Percentiles rank a stretch among this genome's conserved stretches.
Evolutionary conservation across 2,797 vertebrate genomes (phyloP).

Genomic region (Muscicapa comitata): DNA sequence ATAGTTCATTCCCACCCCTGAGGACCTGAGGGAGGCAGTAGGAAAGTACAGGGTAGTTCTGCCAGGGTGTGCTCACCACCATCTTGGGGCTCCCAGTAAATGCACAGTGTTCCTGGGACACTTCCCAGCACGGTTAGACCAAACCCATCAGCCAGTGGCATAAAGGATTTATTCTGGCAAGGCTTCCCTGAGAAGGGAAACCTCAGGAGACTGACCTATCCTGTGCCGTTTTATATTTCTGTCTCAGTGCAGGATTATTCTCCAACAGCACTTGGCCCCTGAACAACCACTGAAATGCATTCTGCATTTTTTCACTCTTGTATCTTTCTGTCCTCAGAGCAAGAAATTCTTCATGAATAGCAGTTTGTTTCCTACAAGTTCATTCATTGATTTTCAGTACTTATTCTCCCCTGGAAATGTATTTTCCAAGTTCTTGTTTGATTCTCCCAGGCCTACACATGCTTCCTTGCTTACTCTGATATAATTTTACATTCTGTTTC

Average conservation of each 20-base stretch:
- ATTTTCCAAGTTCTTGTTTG: background rate
- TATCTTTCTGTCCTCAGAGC: background rate
- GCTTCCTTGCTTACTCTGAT: conserved; percentile 51
- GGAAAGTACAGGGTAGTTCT: background rate
- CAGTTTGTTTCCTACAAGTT: background rate
- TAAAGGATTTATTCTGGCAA: conserved; percentile 7
- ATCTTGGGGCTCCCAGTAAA: background rate
- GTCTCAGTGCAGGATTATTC: background rate
- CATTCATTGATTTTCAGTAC: background rate
- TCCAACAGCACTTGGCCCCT: background rate
- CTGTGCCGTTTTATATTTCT: conserved; percentile 7
- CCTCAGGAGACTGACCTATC: background rate
- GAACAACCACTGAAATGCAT: background rate
- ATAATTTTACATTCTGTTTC: conserved; percentile 60
- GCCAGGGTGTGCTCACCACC: background rate
- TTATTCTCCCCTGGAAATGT: background rate
- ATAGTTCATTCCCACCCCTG: background rate
- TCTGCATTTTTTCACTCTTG: background rate
- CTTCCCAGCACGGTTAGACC: background rate
- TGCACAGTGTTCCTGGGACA: background rate
- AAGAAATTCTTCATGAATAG: background rate
- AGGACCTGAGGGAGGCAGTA: background rate
- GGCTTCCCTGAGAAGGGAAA: background rate
- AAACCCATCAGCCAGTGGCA: background rate
- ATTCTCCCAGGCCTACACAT: conserved; percentile 32